phyloP scores from a whole-genome alignment of 2,797 vertebrate species.

The Pseudochaenichthys georgianus region DNA sequence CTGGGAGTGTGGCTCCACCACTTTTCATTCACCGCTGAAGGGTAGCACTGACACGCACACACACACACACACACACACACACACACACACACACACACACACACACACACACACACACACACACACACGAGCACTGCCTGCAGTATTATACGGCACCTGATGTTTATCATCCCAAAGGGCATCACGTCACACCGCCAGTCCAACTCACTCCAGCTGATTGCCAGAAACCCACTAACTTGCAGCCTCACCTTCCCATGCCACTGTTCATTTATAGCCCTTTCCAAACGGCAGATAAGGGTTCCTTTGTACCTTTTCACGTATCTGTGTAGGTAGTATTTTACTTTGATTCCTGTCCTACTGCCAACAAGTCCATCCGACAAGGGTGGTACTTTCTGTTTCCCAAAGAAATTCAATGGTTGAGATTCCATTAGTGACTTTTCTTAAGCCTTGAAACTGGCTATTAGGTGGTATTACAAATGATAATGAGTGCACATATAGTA shows the following conservation, averaged over 20 bases:
- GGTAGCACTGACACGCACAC: constrained; percentile 51
- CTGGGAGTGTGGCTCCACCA: constrained; percentile 48
- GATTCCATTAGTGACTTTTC: background rate
- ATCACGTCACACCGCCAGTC: constrained; percentile 43
- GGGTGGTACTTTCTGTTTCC: background rate
- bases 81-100: constrained; percentile 38
- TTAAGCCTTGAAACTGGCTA: background rate
- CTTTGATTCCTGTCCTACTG: background rate
- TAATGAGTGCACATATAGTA: constrained; percentile 21
- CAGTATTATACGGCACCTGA: constrained; percentile 45
- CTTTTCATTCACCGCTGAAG: constrained; percentile 58
- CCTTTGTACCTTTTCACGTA: background rate
- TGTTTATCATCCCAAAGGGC: constrained; percentile 64
- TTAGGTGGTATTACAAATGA: constrained; percentile 31
- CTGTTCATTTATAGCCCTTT: constrained; percentile 26
- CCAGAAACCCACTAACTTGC: constrained; percentile 39
- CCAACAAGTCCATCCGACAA: background rate
- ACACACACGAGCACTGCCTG: constrained; percentile 27
- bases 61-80: constrained; percentile 37
- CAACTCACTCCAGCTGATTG: constrained; percentile 44
- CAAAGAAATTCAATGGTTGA: background rate
- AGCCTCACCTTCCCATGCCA: constrained; percentile 26
- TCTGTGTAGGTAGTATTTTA: background rate
- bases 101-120: constrained; percentile 39
- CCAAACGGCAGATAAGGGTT: constrained; percentile 4